phyloP scores from a whole-genome alignment of 1,140 invertebrate species.

The Solen grandis region DNA sequence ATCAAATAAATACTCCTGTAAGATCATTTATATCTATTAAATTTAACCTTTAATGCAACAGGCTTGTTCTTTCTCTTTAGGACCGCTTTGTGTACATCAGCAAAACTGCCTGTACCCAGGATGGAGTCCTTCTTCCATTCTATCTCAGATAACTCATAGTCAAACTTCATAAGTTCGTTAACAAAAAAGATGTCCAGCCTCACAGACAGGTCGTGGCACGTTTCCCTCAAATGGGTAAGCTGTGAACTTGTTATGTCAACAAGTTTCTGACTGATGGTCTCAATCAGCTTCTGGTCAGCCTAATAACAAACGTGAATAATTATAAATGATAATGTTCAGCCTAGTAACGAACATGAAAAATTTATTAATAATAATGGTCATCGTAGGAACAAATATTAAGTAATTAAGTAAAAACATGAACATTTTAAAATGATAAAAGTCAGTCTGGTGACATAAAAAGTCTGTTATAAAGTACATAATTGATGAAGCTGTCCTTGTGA shows the following conservation, averaged over 20 bases:
- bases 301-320: no score
- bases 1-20: not conserved
- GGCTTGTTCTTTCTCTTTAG: slow-evolving; percentile 15
- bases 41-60: slow-evolving; percentile 52
- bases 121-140: slow-evolving; percentile 19
- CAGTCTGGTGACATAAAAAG: no score
- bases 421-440: no score
- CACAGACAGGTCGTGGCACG: not conserved
- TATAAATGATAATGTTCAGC: no score
- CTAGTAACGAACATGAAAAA: no score
- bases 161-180: slow-evolving; percentile 48
- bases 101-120: slow-evolving; percentile 28
- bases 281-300: slow-evolving; percentile 47
- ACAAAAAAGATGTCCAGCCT: slow-evolving; percentile 44
- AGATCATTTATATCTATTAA: no score
- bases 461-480: no score
- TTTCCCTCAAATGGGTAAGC: not conserved
- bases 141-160: slow-evolving; percentile 32
- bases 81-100: slow-evolving; percentile 5
- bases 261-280: slow-evolving; percentile 19
- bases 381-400: no score
- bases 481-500: no score
- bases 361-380: no score
- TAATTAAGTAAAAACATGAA: no score
- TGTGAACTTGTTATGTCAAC: slow-evolving; percentile 22